Conservation (phyloP, 1,140 invertebrate genomes). For the Microplitis mediator region DNA sequence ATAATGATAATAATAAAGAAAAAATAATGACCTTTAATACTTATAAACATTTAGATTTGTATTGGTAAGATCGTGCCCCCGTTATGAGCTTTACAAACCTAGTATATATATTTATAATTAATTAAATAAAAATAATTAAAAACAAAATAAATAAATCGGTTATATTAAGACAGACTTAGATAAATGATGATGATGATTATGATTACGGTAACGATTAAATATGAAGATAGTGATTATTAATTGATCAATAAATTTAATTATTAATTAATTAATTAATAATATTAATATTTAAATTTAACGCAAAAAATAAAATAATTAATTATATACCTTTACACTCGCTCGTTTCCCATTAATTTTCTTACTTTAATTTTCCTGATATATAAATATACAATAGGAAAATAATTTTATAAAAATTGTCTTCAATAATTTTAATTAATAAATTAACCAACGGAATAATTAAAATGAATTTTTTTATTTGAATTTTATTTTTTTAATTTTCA, state of each 20-base stretch:
- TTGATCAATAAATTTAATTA: background rate
- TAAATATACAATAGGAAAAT: background rate
- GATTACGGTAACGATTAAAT: background rate
- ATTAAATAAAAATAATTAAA: conserved; percentile 8
- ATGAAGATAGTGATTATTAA: too few relatives aligned
- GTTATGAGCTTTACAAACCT: conserved; percentile 32
- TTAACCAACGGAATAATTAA: background rate
- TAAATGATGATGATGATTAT: background rate
- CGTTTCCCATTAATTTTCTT: conserved; percentile 34
- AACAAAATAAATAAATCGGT: conserved; percentile 16
- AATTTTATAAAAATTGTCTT: background rate
- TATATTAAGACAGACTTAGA: too few relatives aligned
- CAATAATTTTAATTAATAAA: too few relatives aligned
- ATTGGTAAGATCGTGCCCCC: conserved; percentile 60
- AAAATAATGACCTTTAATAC: conserved; percentile 36
- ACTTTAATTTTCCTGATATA: background rate
- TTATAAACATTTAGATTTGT: conserved; percentile 62
- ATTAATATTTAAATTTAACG: conserved; percentile 23
- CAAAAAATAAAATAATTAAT: too few relatives aligned
- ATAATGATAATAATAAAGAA: background rate
- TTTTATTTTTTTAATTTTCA: conserved; percentile 4
- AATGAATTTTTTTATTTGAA: background rate
- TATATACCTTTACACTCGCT: conserved; percentile 53
- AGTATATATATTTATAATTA: conserved; percentile 20
- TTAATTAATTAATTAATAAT: conserved; percentile 8